Evolutionary conservation across 92 coral and sea anemone species (phyloP).

Genomic region (Virgularia gustaviana): DNA sequence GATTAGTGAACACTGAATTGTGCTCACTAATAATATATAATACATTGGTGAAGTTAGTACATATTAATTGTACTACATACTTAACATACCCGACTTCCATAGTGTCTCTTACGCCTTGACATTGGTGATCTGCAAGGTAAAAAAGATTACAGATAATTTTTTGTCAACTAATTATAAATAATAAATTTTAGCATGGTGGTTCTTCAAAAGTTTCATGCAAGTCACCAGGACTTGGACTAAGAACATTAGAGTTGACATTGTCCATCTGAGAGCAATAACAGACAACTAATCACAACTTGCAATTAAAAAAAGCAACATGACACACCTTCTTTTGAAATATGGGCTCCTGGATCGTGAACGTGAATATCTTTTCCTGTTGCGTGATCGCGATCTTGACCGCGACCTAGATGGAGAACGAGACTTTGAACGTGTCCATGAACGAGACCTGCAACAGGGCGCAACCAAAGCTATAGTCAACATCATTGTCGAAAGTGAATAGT

Average conservation of each 20-base stretch:
- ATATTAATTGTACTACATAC: too few relatives aligned
- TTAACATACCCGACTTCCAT: constrained; percentile 78
- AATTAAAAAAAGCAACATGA: constrained; percentile 17
- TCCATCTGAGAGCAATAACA: background rate
- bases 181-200: too few relatives aligned
- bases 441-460: constrained; percentile 25
- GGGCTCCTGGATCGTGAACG: constrained; percentile 92
- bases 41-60: too few relatives aligned
- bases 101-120: constrained; percentile 79
- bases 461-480: too few relatives aligned
- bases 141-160: too few relatives aligned
- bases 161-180: too few relatives aligned
- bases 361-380: constrained; percentile 59
- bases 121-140: constrained; percentile 56
- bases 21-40: too few relatives aligned
- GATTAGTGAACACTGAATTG: too few relatives aligned
- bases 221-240: too few relatives aligned
- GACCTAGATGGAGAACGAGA: constrained; percentile 66
- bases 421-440: constrained; percentile 58
- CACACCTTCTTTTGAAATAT: constrained; percentile 61
- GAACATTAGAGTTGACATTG: constrained; percentile 18
- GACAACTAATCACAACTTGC: background rate
- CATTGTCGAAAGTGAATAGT: too few relatives aligned
- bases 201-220: too few relatives aligned
- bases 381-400: constrained; percentile 57